Conservation (phyloP, 2,888 invertebrate genomes). For the Steinernema carpocapsae region DNA sequence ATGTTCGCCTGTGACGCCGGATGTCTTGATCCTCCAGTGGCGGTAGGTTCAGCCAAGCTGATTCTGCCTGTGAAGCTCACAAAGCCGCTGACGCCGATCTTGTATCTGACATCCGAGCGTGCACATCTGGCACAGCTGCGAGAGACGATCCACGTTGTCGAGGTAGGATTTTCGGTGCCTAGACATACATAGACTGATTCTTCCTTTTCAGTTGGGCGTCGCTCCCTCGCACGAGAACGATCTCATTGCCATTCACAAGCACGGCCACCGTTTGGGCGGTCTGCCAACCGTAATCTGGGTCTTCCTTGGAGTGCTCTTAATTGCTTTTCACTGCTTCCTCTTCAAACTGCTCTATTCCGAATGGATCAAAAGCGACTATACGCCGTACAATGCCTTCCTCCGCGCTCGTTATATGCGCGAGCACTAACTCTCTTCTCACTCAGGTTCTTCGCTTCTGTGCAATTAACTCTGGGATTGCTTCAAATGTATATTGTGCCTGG, state of each 20-base stretch:
- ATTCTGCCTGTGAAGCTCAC: constrained; percentile 58
- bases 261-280: constrained; percentile 87
- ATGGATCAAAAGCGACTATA: constrained; percentile 42
- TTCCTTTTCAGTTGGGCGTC: constrained; percentile 66
- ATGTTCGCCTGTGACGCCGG: constrained; percentile 84
- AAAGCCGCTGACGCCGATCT: constrained; percentile 85
- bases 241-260: constrained; percentile 85
- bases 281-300: constrained; percentile 90
- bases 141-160: constrained; percentile 79
- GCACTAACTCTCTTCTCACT: neutral
- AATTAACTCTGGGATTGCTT: neutral
- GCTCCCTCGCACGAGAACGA: constrained; percentile 90
- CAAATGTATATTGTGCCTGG: constrained; percentile 6
- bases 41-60: constrained; percentile 67
- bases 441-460: neutral
- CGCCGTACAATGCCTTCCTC: constrained; percentile 40
- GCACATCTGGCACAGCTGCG: constrained; percentile 87
- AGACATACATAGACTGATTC: neutral
- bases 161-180: constrained; percentile 28
- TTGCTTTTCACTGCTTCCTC: constrained; percentile 89
- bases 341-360: constrained; percentile 81
- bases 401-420: constrained; percentile 28
- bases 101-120: constrained; percentile 87
- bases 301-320: constrained; percentile 83
- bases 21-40: constrained; percentile 83